Base-by-base conservation (phyloP, 2,888 invertebrate species). In the Spisula solida region DNA sequence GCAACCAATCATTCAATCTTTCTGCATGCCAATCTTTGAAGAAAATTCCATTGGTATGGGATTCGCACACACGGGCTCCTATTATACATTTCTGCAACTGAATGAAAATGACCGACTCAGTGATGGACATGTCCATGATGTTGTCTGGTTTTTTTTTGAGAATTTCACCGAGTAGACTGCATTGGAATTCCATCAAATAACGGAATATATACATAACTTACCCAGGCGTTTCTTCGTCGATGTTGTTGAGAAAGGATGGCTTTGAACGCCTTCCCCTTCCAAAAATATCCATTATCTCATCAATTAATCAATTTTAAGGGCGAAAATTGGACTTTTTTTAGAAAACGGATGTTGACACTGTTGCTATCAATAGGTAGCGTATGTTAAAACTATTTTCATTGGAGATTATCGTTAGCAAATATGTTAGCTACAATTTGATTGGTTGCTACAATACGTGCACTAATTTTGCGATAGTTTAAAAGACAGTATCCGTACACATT, bases 271-370 rank as follows among this genome's bases (percentile, higher is more conserved):
- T 66, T 81, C 81, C 86, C 4, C 85, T 83, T 12, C 92, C 90
- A 81, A 92, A 92, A 82, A 92, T 92, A 84, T 91, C 91, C 91
- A 91, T 91, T 5, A 70, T 83, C 25, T 10, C 31, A n/a, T 78
- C 0, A 78, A 55, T 48, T 25, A 18, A 51, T 55, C 16, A 79
- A 78, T 41, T 41, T 25, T 41, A n/a, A 34, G 41, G 6, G 48
- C 0, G 56, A 51, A 86, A 83, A 79, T 29, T 86, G 1, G 41
- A 81, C 25, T 56, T 20, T 85, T n/a, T 79, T 31, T 79, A 55
- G 12, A 86, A 56, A 56, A 84, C 86, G 88, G 90, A 90, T 92
- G 91, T 92, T 92, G 91, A 90, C 87, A 80, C 91, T 92, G 91
- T 92, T 92, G 91, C 91, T 90, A 92, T 88, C 81, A 86, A 88